These are phyloP conservation scores for Coluber constrictor DNA, from an alignment of 2,797 vertebrate species.

Conservation along the genomic window DNA sequence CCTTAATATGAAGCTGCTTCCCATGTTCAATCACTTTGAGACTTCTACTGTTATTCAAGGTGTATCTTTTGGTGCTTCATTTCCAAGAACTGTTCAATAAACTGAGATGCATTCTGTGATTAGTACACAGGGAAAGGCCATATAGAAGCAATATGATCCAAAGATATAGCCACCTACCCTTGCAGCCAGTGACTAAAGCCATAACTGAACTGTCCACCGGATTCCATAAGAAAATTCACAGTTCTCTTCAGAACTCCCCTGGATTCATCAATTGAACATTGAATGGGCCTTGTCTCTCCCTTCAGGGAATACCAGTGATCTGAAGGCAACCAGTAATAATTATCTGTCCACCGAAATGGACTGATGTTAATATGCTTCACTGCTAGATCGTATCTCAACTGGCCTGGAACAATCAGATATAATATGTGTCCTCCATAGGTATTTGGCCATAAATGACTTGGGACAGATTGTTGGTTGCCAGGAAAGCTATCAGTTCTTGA, in stretches of 20 bases:
- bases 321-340: not conserved
- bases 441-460: not conserved
- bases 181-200: not conserved
- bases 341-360: not conserved
- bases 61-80: not conserved
- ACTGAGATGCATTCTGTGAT: not conserved
- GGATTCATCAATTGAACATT: not conserved
- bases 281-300: not conserved
- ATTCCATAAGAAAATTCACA: not conserved
- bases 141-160: not conserved
- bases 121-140: not conserved
- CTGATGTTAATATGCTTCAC: not conserved
- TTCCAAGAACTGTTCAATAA: not conserved
- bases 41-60: not conserved
- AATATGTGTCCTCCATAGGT: not conserved
- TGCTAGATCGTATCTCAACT: not conserved
- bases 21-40: not conserved
- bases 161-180: not conserved
- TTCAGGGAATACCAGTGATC: not conserved
- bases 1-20: not conserved
- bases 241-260: not conserved
- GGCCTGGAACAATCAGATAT: not conserved
- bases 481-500: not conserved
- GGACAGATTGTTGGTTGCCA: not conserved
- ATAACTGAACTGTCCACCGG: not conserved